Conservation (phyloP, 2,888 invertebrate genomes). For the Melangyna quadrimaculata region DNA sequence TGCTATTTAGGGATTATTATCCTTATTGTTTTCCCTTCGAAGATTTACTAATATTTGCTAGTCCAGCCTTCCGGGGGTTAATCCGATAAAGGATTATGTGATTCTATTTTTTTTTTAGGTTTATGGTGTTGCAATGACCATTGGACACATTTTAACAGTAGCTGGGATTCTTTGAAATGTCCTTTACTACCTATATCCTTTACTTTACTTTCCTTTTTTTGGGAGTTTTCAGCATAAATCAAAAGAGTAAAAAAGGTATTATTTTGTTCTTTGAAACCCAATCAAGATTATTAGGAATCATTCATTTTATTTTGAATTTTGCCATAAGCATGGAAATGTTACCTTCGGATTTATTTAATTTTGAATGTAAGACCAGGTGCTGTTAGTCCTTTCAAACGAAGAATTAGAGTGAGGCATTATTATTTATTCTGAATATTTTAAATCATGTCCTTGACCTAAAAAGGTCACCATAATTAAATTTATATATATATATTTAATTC, state of each 20-base stretch:
- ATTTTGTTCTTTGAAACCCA: slow-evolving; percentile 11
- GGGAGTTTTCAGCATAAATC: not conserved
- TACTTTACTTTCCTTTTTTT: not conserved
- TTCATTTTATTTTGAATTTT: not conserved
- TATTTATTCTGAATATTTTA: too few species aligned
- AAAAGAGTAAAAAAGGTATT: slow-evolving; percentile 14
- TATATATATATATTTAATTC: too few species aligned
- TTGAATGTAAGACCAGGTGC: not conserved
- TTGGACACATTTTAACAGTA: slow-evolving; percentile 3
- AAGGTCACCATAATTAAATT: too few species aligned
- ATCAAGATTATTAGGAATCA: slow-evolving; percentile 35
- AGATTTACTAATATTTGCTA: slow-evolving; percentile 70
- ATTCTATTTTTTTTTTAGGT: slow-evolving; percentile 13
- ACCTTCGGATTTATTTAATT: not conserved
- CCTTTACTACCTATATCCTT: too few species aligned
- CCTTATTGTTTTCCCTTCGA: slow-evolving; percentile 59
- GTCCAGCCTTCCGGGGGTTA: slow-evolving; percentile 60
- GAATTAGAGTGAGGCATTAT: too few species aligned
- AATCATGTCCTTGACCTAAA: too few species aligned
- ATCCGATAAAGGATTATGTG: slow-evolving; percentile 69
- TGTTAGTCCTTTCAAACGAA: not conserved
- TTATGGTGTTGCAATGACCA: slow-evolving; percentile 41
- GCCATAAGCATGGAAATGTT: not conserved
- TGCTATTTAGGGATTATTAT: slow-evolving; percentile 69
- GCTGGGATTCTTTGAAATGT: slow-evolving; percentile 18